These are phyloP conservation scores for Distichodus sexfasciatus DNA, from an alignment of 2,797 vertebrate genomes.

Conservation along the genomic window DNA sequence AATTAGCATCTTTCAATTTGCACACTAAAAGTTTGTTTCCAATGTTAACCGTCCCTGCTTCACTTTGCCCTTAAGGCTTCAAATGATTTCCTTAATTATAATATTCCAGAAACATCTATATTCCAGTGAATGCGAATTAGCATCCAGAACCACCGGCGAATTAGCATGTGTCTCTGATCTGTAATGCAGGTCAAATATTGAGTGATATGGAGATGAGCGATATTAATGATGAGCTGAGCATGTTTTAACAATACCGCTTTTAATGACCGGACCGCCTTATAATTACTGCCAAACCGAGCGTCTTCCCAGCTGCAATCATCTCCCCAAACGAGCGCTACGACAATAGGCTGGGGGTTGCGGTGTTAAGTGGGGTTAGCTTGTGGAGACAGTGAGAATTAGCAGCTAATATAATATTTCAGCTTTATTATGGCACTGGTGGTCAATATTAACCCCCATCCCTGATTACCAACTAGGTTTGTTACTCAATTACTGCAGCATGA, in stretches of 20 bases:
- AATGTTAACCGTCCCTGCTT: slow-evolving; percentile 5
- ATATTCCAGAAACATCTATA: not conserved
- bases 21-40: not conserved
- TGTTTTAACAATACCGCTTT: slow-evolving; percentile 38
- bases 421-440: not conserved
- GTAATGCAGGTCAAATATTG: slow-evolving; percentile 36
- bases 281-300: slow-evolving; percentile 26
- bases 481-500: not conserved
- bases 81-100: slow-evolving; percentile 34
- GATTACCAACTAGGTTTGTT: not conserved
- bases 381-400: slow-evolving; percentile 7
- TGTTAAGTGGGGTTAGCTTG: slow-evolving; percentile 12
- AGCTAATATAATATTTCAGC: not conserved
- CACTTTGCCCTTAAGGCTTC: slow-evolving; percentile 34
- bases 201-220: slow-evolving; percentile 36
- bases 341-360: slow-evolving; percentile 17
- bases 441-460: slow-evolving; percentile 14
- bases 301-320: slow-evolving; percentile 24
- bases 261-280: slow-evolving; percentile 24
- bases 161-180: slow-evolving; percentile 31
- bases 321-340: slow-evolving; percentile 1
- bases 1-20: slow-evolving; percentile 25
- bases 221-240: slow-evolving; percentile 46
- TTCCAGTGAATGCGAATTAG: slow-evolving; percentile 27
- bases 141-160: slow-evolving; percentile 39